Evolutionary conservation across 92 coral and sea anemone species (phyloP).

Genomic region (Porites cylindrica): DNA sequence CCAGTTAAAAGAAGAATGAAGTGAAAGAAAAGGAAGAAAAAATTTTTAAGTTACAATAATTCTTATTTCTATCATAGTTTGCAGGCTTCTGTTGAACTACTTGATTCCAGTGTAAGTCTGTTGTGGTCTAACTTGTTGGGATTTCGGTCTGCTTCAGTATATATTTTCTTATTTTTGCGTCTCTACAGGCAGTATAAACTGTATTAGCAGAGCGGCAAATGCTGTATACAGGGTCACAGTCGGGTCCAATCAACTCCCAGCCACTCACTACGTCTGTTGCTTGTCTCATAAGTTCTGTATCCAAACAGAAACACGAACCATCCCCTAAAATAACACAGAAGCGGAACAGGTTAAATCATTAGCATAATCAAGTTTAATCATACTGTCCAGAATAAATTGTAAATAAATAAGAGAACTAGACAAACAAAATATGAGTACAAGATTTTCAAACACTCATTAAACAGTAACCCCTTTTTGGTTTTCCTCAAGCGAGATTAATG

Average conservation of each 20-base stretch:
- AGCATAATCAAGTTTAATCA: not conserved
- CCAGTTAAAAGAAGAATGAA: too few relatives aligned
- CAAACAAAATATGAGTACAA: too few relatives aligned
- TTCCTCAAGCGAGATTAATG: too few relatives aligned
- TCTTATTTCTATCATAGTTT: too few relatives aligned
- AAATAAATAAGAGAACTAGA: too few relatives aligned
- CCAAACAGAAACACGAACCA: constrained; percentile 86
- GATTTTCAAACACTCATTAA: too few relatives aligned
- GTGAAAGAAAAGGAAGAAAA: too few relatives aligned
- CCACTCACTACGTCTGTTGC: constrained; percentile 42
- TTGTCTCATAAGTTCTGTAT: constrained; percentile 48
- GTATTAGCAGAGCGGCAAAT: constrained; percentile 67
- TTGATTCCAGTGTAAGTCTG: too few relatives aligned
- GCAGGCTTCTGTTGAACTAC: too few relatives aligned
- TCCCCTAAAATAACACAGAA: constrained; percentile 67
- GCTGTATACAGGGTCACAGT: constrained; percentile 91
- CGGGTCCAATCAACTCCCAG: constrained; percentile 92
- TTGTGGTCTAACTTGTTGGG: not conserved
- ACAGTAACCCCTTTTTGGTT: too few relatives aligned
- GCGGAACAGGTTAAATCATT: not conserved
- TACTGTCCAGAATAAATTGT: too few relatives aligned
- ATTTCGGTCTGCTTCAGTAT: constrained; percentile 30
- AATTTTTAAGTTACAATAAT: too few relatives aligned
- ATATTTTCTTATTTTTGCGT: constrained; percentile 85
- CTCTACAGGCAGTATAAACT: constrained; percentile 91